phyloP scores from a whole-genome alignment of 2,888 invertebrate species.

The Zele albiditarsus region DNA sequence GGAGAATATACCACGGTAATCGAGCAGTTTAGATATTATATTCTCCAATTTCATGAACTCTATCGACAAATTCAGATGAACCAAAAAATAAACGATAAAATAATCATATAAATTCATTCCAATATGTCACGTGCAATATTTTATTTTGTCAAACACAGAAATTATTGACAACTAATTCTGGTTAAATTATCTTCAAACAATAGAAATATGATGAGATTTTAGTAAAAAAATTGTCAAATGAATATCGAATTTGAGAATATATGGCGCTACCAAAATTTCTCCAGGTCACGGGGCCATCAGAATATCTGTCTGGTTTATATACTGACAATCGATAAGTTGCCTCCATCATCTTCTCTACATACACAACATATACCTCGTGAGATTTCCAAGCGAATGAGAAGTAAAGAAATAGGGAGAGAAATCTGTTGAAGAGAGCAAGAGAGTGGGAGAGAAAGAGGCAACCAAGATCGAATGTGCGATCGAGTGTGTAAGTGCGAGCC shows the following conservation, averaged over 20 bases:
- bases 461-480: constrained; percentile 60
- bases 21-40: too few species aligned
- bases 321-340: constrained; percentile 6
- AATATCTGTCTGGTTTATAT: not conserved
- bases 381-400: constrained; percentile 44
- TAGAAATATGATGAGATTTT: not conserved
- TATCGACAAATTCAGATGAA: too few species aligned
- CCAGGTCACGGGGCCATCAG: not conserved
- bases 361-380: not conserved
- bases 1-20: too few species aligned
- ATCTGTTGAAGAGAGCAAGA: constrained; percentile 22
- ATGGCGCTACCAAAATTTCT: not conserved
- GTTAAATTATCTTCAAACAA: too few species aligned
- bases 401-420: constrained; percentile 17
- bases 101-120: too few species aligned
- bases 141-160: too few species aligned
- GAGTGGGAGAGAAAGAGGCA: constrained; percentile 50
- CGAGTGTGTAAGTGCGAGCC: constrained; percentile 71
- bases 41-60: too few species aligned
- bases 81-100: too few species aligned
- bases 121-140: too few species aligned
- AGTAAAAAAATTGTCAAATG: not conserved
- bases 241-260: not conserved
- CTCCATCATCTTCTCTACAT: not conserved
- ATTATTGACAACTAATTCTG: too few species aligned